A percentile compares a stretch with the other conserved stretches of the same genome.
phyloP scores from a whole-genome alignment of 2,113 vertebrate genomes.

The Prunella fulvescens region DNA sequence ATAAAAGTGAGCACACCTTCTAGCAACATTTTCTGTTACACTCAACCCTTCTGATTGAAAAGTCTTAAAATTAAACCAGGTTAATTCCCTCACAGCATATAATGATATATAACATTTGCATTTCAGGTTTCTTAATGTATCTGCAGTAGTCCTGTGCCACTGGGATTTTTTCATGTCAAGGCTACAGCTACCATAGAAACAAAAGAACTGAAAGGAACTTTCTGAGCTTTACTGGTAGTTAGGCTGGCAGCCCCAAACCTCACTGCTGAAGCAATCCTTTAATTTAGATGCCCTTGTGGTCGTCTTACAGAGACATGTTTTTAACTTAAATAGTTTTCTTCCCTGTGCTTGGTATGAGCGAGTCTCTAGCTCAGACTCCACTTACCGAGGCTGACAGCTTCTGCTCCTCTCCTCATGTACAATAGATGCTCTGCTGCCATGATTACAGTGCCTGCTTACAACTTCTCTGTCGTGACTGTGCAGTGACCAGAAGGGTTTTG shows the following conservation, averaged over 20 bases:
- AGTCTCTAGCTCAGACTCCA: neutral
- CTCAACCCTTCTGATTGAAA: neutral
- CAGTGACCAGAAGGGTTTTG: neutral
- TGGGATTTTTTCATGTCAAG: neutral
- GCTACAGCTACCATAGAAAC: neutral
- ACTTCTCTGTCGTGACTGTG: neutral
- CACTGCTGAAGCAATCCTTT: neutral
- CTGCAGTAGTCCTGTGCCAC: neutral
- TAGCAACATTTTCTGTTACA: neutral
- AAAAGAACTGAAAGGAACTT: neutral
- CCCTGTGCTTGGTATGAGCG: neutral
- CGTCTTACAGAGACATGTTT: neutral
- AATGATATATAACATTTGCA: neutral
- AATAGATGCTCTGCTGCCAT: neutral
- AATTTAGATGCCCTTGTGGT: neutral
- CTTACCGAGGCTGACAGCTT: neutral
- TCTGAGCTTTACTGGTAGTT: neutral
- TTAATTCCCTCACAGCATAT: neutral
- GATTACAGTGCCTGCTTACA: neutral
- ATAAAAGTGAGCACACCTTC: neutral
- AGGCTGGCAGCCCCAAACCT: neutral
- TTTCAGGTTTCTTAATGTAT: neutral
- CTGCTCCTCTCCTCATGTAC: neutral
- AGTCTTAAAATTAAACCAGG: neutral
- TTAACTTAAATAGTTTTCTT: neutral